Evolutionary conservation across 2,888 invertebrate genomes (phyloP), one percentile per base, ranked within the genome.

Genomic region (Portevinia maculata): DNA sequence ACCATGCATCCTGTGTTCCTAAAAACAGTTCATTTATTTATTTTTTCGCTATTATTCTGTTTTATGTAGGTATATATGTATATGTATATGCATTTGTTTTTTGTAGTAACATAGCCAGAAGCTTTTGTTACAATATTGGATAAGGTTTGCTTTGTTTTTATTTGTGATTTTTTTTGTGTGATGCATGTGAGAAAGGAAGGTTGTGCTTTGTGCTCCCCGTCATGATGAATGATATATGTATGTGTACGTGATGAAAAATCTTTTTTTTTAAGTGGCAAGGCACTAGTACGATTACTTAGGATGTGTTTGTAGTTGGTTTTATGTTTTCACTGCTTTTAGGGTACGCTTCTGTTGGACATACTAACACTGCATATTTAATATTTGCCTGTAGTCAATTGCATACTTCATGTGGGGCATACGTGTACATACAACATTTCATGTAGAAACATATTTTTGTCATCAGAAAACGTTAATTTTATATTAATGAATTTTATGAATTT

Each of bases 251-350:
- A 64, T 65, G 57, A 59, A 67, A 53, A 50, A n/a, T 13, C 21
- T 30, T 32, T 46, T 64, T 57, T 41, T 64, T 55, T 65, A 55
- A 79, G 65, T 48, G 59, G 34, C n/a, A n/a, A n/a, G n/a, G n/a
- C n/a, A n/a, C 55, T 59, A 67, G 59, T 15, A 39, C n/a, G 2
- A 34, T 55, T 46, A 41, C 41, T 65, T 28, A 21, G 39, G 13
- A 60, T 32, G 17, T 62, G 53, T 48, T 69, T 65, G 53, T 53
- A 30, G 28, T 44, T 24, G 59, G 64, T 60, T 83, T 67, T 52
- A 75, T 67, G 59, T 59, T 75, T 65, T 76, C 65, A 83, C 76
- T 19, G 76, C 76, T 76, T 32, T 46, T 15, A 71, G 75, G 34
- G 17, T 11, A 19, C 39, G 13, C 30, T 37, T 34, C 15, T 50